Evolutionary conservation across 2,888 invertebrate genomes (phyloP).

Genomic region (Invenusta paracnida): DNA sequence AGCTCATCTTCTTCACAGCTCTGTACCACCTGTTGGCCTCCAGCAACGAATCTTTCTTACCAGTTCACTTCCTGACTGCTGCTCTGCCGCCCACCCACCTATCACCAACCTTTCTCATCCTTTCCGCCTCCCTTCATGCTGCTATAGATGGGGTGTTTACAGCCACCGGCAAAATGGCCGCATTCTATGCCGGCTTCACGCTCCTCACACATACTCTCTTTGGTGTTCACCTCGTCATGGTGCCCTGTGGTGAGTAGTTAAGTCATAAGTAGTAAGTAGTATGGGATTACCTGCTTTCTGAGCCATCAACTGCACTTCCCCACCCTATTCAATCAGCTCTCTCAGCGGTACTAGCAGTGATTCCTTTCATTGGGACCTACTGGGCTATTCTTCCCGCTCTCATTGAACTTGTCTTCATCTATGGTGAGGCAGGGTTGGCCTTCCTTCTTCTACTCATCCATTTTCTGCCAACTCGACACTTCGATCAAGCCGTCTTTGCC

Average conservation of each 20-base stretch:
- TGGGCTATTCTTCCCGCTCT: constrained; percentile 89
- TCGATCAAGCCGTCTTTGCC: constrained; percentile 89
- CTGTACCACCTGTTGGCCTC: constrained; percentile 87
- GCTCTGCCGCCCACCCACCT: neutral
- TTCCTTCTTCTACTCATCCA: constrained; percentile 75
- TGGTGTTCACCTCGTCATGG: constrained; percentile 83
- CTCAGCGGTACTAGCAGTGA: constrained; percentile 85
- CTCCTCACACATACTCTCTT: constrained; percentile 94
- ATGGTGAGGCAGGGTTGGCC: constrained; percentile 77
- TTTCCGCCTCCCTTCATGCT: neutral
- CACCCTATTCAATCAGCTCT: constrained; percentile 67
- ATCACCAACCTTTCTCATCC: neutral
- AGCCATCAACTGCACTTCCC: no score
- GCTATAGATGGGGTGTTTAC: constrained; percentile 73
- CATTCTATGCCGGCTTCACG: constrained; percentile 94
- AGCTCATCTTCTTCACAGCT: constrained; percentile 94
- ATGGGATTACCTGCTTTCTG: no score
- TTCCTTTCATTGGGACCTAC: constrained; percentile 91
- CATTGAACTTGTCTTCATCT: constrained; percentile 86
- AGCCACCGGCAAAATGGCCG: constrained; percentile 90
- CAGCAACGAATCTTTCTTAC: constrained; percentile 80
- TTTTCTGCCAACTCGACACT: constrained; percentile 81
- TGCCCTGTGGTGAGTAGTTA: constrained; percentile 65
- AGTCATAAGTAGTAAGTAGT: neutral
- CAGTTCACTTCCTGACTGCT: constrained; percentile 75